A percentile compares a stretch with the other conserved stretches of the same genome.
Conservation (phyloP, 1,140 invertebrate species). For the Leptinotarsa lineolata region DNA sequence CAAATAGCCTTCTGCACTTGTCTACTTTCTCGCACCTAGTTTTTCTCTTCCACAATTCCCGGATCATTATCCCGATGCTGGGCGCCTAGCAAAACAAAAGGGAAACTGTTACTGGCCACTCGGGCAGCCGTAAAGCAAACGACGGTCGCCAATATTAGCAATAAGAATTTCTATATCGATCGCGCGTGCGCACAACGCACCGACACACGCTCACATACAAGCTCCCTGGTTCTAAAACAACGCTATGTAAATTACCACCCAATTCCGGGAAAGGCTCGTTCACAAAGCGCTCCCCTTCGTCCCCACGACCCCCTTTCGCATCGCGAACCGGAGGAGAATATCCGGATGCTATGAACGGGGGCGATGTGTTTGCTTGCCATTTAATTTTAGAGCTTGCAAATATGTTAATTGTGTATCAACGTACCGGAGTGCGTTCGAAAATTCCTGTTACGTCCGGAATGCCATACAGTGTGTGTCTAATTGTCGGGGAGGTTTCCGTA, state of each 20-base stretch:
- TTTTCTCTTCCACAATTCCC: too few relatives aligned
- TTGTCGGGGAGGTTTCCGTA: too few relatives aligned
- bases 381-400: slow-evolving; percentile 19
- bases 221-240: slow-evolving; percentile 46
- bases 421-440: too few relatives aligned
- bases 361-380: slow-evolving; percentile 22
- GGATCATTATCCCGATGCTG: too few relatives aligned
- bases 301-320: not conserved
- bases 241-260: slow-evolving; percentile 49
- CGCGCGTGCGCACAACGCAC: slow-evolving; percentile 43
- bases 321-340: slow-evolving; percentile 7
- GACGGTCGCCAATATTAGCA: slow-evolving; percentile 25
- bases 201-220: slow-evolving; percentile 37
- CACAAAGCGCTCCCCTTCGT: slow-evolving; percentile 20
- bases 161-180: slow-evolving; percentile 43
- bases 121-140: slow-evolving; percentile 13
- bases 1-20: too few relatives aligned
- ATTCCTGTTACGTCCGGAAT: too few relatives aligned
- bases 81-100: not conserved
- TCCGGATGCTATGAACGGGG: slow-evolving; percentile 10
- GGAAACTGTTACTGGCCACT: not conserved
- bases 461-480: too few relatives aligned
- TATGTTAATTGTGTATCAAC: slow-evolving; percentile 16
- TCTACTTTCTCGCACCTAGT: too few relatives aligned
- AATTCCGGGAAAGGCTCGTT: slow-evolving; percentile 43